phyloP scores from a whole-genome alignment of 2,113 vertebrate species.

The Acanthochromis polyacanthus region DNA sequence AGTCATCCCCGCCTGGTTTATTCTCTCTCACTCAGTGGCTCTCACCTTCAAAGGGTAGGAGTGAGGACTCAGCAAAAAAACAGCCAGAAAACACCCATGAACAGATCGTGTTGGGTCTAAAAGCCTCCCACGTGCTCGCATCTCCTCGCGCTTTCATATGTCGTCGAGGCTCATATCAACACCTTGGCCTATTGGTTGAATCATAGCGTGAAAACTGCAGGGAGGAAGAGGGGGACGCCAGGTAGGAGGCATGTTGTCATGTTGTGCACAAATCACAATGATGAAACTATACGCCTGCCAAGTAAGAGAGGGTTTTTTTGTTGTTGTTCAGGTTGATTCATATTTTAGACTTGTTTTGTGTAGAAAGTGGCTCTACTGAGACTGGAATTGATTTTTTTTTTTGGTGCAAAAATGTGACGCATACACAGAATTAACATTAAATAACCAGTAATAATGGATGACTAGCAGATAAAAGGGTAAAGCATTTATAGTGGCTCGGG shows the following conservation, averaged over 20 bases:
- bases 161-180: conserved; percentile 40
- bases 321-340: not conserved
- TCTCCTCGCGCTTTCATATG: conserved; percentile 50
- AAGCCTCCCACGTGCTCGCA: conserved; percentile 49
- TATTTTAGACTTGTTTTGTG: not conserved
- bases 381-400: not conserved
- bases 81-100: conserved; percentile 39
- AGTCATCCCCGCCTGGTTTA: conserved; percentile 36
- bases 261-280: conserved; percentile 1
- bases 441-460: conserved; percentile 10
- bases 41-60: conserved; percentile 48
- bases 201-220: conserved; percentile 42
- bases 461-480: not conserved
- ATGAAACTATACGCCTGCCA: conserved; percentile 3
- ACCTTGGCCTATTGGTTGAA: conserved; percentile 47
- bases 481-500: not conserved
- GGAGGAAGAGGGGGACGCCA: conserved; percentile 10
- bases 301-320: not conserved
- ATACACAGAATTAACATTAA: not conserved
- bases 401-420: not conserved
- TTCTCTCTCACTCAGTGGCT: conserved; percentile 34
- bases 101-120: conserved; percentile 42
- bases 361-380: not conserved
- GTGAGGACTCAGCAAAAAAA: conserved; percentile 50
- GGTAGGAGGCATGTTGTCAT: conserved; percentile 12